Evolutionary conservation across 2,113 vertebrate genomes (phyloP).

Genomic region (Cavia aperea): DNA sequence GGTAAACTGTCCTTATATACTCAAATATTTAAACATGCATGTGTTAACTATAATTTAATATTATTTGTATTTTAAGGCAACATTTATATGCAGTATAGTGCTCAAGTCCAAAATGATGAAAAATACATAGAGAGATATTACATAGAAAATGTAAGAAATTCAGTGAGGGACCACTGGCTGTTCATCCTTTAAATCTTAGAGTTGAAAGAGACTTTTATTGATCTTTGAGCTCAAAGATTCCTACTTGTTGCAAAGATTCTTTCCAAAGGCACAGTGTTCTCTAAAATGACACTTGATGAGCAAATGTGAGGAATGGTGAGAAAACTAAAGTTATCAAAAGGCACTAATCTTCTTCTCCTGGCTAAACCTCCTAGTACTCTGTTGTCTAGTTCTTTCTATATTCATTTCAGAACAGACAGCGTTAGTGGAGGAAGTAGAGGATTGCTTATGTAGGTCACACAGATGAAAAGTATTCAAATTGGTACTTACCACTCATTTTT

Average conservation of each 20-base stretch:
- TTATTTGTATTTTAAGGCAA: conserved; percentile 5
- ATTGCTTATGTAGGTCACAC: neutral
- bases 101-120: neutral
- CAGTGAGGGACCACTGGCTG: neutral
- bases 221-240: neutral
- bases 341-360: neutral
- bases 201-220: neutral
- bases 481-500: neutral
- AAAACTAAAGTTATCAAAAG: neutral
- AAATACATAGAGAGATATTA: neutral
- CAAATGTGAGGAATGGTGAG: neutral
- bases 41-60: neutral
- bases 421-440: neutral
- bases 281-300: neutral
- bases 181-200: neutral
- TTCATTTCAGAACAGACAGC: conserved; percentile 4
- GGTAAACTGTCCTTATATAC: neutral
- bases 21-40: neutral
- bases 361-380: neutral
- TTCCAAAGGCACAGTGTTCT: neutral
- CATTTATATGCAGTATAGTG: neutral
- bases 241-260: neutral
- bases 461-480: neutral
- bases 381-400: neutral
- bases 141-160: conserved; percentile 14